Percentiles rank a stretch among this genome's conserved stretches.
Evolutionary conservation across 2,113 vertebrate species (phyloP).

Genomic region (Cyrtonyx montezumae): DNA sequence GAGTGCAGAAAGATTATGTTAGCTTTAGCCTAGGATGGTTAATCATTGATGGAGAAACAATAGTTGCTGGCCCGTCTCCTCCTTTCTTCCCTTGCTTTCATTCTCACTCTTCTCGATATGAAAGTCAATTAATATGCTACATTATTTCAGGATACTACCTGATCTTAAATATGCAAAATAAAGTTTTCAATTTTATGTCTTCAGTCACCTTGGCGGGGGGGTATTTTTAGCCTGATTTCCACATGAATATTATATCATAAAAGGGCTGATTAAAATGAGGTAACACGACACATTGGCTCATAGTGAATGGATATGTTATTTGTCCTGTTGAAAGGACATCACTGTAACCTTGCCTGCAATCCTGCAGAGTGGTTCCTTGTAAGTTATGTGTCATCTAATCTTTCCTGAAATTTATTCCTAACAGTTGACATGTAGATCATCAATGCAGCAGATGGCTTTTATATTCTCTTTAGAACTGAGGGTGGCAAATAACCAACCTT

Average conservation of each 20-base stretch:
- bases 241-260: constrained; percentile 60
- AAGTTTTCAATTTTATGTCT: constrained; percentile 49
- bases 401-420: constrained; percentile 28
- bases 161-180: constrained; percentile 54
- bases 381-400: constrained; percentile 27
- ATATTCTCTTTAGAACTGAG: not conserved
- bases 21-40: constrained; percentile 25
- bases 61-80: not conserved
- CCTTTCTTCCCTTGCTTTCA: constrained; percentile 12
- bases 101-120: not conserved
- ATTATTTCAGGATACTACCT: constrained; percentile 34
- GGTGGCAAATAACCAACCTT: not conserved
- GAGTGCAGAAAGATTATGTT: not conserved
- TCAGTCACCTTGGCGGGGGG: constrained; percentile 48
- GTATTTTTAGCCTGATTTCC: constrained; percentile 59
- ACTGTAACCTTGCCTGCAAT: constrained; percentile 48
- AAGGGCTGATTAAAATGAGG: constrained; percentile 62
- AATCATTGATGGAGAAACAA: not conserved
- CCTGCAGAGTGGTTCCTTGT: constrained; percentile 32
- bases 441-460: not conserved
- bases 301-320: constrained; percentile 46
- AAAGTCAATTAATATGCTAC: constrained; percentile 20
- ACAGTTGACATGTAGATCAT: constrained; percentile 11
- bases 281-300: constrained; percentile 17
- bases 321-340: constrained; percentile 54